A percentile compares a stretch with the other conserved stretches of the same genome.
phyloP scores from a whole-genome alignment of 2,113 vertebrate species.

The Tinamus guttatus region DNA sequence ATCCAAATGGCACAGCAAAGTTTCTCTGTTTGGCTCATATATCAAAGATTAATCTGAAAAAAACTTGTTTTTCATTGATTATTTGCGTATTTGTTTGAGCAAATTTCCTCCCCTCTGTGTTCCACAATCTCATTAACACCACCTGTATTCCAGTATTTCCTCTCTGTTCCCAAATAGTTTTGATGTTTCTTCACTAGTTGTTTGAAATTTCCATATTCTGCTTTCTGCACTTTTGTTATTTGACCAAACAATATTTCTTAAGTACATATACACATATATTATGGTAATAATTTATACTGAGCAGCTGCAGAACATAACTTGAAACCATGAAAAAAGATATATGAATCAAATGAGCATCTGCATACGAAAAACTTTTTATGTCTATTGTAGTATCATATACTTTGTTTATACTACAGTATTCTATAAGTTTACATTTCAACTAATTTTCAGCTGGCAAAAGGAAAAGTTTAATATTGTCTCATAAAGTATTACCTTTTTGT shows the following conservation, averaged over 20 bases:
- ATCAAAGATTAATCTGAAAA: background rate
- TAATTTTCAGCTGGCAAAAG: background rate
- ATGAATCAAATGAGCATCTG: background rate
- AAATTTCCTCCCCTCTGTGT: background rate
- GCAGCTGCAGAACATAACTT: background rate
- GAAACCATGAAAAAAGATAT: background rate
- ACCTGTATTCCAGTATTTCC: background rate
- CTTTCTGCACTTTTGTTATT: background rate
- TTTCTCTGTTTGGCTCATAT: background rate
- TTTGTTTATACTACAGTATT: background rate
- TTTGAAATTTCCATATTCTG: background rate
- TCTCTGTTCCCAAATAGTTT: background rate
- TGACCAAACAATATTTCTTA: background rate
- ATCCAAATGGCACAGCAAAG: background rate
- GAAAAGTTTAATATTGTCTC: background rate
- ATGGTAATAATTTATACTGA: background rate
- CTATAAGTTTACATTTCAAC: background rate
- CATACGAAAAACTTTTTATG: background rate
- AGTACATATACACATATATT: background rate
- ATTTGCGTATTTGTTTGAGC: background rate
- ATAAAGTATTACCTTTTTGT: fast-evolving
- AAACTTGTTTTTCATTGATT: background rate
- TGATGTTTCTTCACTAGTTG: background rate
- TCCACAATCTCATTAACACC: background rate
- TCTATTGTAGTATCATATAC: fast-evolving